Base-by-base conservation (phyloP, 2,113 vertebrate species). In the Tachycineta bicolor region DNA sequence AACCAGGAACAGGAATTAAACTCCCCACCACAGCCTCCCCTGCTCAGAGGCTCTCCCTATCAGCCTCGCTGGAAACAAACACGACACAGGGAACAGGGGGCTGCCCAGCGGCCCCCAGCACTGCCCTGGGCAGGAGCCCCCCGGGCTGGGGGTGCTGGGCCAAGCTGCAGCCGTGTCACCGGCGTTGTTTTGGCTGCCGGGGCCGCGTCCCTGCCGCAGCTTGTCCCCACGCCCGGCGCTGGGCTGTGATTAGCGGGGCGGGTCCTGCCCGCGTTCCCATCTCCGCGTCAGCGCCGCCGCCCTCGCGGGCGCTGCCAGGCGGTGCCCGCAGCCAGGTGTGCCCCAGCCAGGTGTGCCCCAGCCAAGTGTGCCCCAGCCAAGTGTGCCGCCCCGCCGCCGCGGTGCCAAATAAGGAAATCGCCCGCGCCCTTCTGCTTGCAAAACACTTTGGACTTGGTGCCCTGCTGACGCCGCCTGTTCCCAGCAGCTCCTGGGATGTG, bases 351-450 rank as follows among this genome's bases (percentile, higher is more conserved):
- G 80, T 41, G 67, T 43, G 75, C 65, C 55, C 56, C 64, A 46
- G 84, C 73, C 71, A 69, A 73, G 83, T 69, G 73, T 44, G 44
- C 76, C 76, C 75, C 67, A 47, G 89, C 53, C 58, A 14, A 69
- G 76, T 21, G 87, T 43, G 60, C 90, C 75, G 14, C 92, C 60
- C 52, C n/a, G 3, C 69, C 70, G 81, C 92, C 14, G 1, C 1
- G 3, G 19, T 65, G 67, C 95, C 87, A 12, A 81, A 74, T 37
- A 46, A 84, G 84, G 92, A 69, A 89, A 24, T 50, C 39, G 4
- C 59, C 83, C 14, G 68, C 89, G 39, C 52, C 65, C 89, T 77
- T 14, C 84, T 29, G 73, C 90, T 96, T 96, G 93, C 93, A 58
- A 80, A 94, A 95, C 80, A 53, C 63, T 68, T n/a, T 15, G 80